These are phyloP conservation scores for Coturnix japonica DNA, from an alignment of 2,113 vertebrate genomes.

Conservation along the genomic window DNA sequence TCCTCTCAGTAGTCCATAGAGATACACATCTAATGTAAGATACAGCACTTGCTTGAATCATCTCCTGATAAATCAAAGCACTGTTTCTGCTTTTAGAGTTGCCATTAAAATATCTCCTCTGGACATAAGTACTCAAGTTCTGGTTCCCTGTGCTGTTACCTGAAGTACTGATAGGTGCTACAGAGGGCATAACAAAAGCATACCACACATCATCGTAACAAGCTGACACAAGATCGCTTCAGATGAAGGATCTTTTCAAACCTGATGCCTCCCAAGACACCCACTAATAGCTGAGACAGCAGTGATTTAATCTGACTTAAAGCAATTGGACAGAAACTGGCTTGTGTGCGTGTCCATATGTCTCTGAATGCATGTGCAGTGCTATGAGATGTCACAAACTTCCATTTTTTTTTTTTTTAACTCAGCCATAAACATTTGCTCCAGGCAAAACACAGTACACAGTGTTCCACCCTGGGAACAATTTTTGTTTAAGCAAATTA, in stretches of 20 bases:
- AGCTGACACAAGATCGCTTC: not conserved
- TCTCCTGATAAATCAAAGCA: conserved; percentile 3
- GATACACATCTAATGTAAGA: not conserved
- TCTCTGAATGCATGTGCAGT: not conserved
- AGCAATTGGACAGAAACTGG: conserved; percentile 41
- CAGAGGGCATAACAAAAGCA: not conserved
- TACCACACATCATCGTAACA: conserved; percentile 25
- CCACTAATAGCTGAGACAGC: conserved; percentile 35
- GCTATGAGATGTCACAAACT: conserved; percentile 20
- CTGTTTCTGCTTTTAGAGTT: not conserved
- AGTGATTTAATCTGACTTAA: conserved; percentile 42
- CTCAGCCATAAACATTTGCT: conserved; percentile 59
- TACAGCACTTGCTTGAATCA: not conserved
- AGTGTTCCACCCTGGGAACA: conserved; percentile 37
- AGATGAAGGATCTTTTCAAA: conserved; percentile 22
- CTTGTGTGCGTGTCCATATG: not conserved
- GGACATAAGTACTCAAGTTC: not conserved
- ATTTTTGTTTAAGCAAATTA: conserved; percentile 59
- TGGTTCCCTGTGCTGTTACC: not conserved
- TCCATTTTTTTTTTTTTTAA: conserved; percentile 19
- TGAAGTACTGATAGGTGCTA: not conserved
- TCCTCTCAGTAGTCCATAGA: not conserved
- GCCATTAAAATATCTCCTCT: conserved; percentile 35
- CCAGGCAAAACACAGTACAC: conserved; percentile 49
- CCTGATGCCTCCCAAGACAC: not conserved